phyloP scores from a whole-genome alignment of 2,797 vertebrate species.

The Poeciliopsis paucimaculata region DNA sequence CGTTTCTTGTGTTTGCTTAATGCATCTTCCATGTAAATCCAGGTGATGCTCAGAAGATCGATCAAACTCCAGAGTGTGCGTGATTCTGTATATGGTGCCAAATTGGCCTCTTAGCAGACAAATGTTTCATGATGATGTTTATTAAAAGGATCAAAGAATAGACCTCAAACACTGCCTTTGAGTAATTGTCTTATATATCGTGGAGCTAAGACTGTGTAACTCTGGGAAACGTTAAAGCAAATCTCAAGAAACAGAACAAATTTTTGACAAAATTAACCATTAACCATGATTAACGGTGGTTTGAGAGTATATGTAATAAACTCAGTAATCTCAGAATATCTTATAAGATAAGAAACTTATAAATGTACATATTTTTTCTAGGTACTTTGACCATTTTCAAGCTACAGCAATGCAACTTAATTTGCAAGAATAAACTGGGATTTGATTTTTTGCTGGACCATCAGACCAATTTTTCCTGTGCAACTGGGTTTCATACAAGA shows the following conservation, averaged over 20 bases:
- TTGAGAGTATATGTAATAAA: background rate
- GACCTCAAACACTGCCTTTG: background rate
- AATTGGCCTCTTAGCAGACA: background rate
- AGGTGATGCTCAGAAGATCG: background rate
- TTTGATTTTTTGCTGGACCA: constrained; percentile 18
- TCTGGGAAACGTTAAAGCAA: background rate
- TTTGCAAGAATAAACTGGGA: constrained; percentile 29
- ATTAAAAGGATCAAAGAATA: background rate
- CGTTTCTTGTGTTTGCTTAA: background rate
- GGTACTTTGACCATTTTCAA: background rate
- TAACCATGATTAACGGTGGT: background rate
- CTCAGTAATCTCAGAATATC: background rate
- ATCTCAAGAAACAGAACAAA: background rate
- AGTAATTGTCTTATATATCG: background rate
- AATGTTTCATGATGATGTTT: background rate
- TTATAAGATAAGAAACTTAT: background rate
- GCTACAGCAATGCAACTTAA: background rate
- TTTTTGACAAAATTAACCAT: background rate
- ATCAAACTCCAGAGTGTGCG: background rate
- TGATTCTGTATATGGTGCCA: background rate
- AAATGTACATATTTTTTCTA: background rate
- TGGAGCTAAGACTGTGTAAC: background rate
- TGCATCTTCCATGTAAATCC: background rate
- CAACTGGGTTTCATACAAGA: constrained; percentile 8
- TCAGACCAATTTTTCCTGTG: constrained; percentile 19